phyloP scores from a whole-genome alignment of 2,888 invertebrate species.

The Drosophila mayaguana region DNA sequence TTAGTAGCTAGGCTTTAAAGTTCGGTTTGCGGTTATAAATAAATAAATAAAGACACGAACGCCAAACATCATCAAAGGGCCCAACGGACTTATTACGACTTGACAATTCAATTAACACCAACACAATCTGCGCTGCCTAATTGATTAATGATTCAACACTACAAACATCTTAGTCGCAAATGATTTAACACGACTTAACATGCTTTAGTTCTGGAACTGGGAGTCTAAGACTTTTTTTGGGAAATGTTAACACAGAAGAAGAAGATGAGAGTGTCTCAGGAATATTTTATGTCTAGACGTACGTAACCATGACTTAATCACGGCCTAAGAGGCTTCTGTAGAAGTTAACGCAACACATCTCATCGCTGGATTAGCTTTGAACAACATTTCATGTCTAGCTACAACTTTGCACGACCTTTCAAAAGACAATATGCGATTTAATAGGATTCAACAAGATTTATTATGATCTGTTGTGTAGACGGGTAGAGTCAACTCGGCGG shows the following conservation, averaged over 20 bases:
- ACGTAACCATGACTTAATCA: background rate
- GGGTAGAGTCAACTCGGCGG: too few relatives aligned
- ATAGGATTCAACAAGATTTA: background rate
- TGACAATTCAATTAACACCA: slow-evolving; percentile 4
- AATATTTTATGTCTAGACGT: background rate
- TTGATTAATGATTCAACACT: slow-evolving; percentile 7
- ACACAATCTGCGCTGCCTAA: background rate
- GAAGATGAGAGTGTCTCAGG: background rate
- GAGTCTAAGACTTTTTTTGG: background rate
- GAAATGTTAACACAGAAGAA: background rate
- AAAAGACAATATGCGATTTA: background rate
- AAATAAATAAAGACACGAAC: background rate
- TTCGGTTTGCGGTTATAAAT: background rate
- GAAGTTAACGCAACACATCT: background rate
- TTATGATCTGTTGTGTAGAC: too few relatives aligned
- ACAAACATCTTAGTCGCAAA: background rate
- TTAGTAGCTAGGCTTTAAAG: background rate
- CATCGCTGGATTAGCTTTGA: slow-evolving; percentile 3
- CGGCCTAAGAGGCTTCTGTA: background rate
- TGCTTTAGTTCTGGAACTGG: background rate
- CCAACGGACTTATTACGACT: background rate
- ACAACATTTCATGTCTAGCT: background rate
- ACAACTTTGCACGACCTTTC: background rate
- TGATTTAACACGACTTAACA: background rate
- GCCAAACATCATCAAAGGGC: background rate